phyloP scores from a whole-genome alignment of 1,140 invertebrate genomes.

The Tetraneura akinire region DNA sequence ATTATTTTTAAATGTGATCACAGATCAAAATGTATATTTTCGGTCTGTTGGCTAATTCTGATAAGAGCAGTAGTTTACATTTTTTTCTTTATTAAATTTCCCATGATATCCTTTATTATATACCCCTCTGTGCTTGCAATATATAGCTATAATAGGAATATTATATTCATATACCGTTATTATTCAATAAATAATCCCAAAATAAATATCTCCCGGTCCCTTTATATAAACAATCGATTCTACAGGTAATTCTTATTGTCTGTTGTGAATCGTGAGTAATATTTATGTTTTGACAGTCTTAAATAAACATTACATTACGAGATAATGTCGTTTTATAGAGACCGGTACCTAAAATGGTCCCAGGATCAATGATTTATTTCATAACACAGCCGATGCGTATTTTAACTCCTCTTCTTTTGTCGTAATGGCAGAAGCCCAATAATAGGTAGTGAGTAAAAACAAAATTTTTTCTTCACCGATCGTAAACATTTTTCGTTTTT shows the following conservation, averaged over 20 bases:
- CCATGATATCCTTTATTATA: slow-evolving; percentile 7
- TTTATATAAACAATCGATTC: slow-evolving; percentile 30
- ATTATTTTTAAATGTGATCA: no score
- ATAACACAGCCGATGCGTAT: not conserved
- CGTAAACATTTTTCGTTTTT: no score
- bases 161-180: not conserved
- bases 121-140: not conserved
- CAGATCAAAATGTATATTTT: no score
- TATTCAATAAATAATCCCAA: slow-evolving; percentile 34
- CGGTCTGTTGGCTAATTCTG: no score
- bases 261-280: slow-evolving; percentile 16
- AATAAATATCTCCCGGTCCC: slow-evolving; percentile 17
- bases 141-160: no score
- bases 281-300: slow-evolving; percentile 43
- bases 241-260: slow-evolving; percentile 36
- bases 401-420: slow-evolving; percentile 23
- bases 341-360: slow-evolving; percentile 27
- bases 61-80: no score
- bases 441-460: not conserved
- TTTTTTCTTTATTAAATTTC: not conserved
- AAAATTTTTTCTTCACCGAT: not conserved
- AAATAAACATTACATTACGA: slow-evolving; percentile 43
- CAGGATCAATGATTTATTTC: slow-evolving; percentile 39
- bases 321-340: slow-evolving; percentile 42
- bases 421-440: not conserved